Conservation (phyloP, 1,140 invertebrate species). For the Calosoma granatense region DNA sequence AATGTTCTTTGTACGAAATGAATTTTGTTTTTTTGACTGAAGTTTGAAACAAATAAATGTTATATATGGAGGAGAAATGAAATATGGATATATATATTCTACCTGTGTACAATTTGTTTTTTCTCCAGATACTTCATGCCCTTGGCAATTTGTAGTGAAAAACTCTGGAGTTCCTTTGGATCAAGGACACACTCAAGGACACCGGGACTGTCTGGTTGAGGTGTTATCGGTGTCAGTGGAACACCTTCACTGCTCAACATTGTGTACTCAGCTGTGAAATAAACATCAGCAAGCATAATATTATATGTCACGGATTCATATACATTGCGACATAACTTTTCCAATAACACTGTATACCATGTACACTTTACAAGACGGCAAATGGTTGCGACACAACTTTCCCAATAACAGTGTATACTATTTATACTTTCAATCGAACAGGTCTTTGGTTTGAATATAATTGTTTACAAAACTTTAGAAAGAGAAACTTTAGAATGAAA, state of each 20-base stretch:
- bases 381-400: too few species aligned
- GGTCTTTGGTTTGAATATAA: too few species aligned
- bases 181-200: conserved; percentile 36
- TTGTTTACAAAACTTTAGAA: too few species aligned
- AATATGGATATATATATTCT: too few species aligned
- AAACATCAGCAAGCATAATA: conserved; percentile 5
- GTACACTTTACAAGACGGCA: too few species aligned
- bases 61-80: too few species aligned
- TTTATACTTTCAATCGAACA: too few species aligned
- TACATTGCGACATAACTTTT: background rate
- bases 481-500: too few species aligned
- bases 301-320: background rate
- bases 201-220: background rate
- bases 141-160: conserved; percentile 57
- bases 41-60: too few species aligned
- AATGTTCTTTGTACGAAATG: too few species aligned
- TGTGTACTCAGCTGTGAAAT: conserved; percentile 38
- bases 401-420: too few species aligned
- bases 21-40: too few species aligned
- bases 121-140: conserved; percentile 61
- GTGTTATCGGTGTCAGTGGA: conserved; percentile 4
- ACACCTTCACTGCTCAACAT: conserved; percentile 27
- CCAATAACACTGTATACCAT: background rate
- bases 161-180: conserved; percentile 47
- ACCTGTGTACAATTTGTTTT: conserved; percentile 55